Evolutionary conservation across 2,888 invertebrate species (phyloP).

Genomic region (Harpalus rubripes): DNA sequence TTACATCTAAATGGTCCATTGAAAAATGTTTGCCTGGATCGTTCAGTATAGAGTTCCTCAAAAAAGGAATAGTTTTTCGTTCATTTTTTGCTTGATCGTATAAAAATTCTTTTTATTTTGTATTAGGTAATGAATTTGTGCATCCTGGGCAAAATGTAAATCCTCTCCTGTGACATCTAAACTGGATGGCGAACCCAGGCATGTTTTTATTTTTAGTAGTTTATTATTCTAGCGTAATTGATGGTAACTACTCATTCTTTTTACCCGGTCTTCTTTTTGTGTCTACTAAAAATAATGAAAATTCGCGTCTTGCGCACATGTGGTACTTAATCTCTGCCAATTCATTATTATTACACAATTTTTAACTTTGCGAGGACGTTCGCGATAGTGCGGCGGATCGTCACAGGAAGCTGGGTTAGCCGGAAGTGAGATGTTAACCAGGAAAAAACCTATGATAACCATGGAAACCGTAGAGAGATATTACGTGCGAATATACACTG

Average conservation of each 20-base stretch:
- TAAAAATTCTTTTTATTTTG: neutral
- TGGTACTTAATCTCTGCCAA: conserved; percentile 40
- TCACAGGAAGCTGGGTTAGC: conserved; percentile 23
- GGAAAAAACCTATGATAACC: conserved; percentile 43
- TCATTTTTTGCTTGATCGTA: no score
- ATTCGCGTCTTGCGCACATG: conserved; percentile 41
- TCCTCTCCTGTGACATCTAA: conserved; percentile 38
- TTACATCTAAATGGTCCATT: no score
- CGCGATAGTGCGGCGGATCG: neutral
- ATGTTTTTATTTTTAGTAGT: conserved; percentile 54
- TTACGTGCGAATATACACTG: neutral
- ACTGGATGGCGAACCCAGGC: conserved; percentile 22
- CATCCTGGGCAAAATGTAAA: conserved; percentile 14
- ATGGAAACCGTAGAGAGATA: neutral
- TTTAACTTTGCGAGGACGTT: neutral
- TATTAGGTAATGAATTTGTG: neutral
- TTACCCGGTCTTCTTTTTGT: conserved; percentile 11
- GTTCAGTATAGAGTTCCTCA: no score
- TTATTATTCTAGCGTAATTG: conserved; percentile 60
- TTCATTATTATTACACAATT: conserved; percentile 29
- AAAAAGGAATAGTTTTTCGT: no score
- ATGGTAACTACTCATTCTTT: conserved; percentile 57
- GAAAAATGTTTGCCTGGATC: no score
- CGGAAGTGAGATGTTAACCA: conserved; percentile 38
- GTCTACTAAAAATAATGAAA: conserved; percentile 53